Conservation (phyloP, 2,797 vertebrate species). For the Oreochromis grahami region DNA sequence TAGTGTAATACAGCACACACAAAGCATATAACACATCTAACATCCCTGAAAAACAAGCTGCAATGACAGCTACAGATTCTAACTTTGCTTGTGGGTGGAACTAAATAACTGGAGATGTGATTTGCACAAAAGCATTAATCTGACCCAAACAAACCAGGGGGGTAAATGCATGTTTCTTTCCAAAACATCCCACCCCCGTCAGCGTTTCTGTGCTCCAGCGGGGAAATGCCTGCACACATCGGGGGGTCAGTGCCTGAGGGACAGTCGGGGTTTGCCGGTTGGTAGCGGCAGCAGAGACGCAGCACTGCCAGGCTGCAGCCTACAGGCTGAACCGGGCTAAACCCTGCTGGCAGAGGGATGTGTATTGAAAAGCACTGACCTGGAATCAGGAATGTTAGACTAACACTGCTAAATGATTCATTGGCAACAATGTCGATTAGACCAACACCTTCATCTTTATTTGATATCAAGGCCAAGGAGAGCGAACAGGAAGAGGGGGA, state of each 20-base stretch:
- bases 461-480: conserved; percentile 49
- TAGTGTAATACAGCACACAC: not conserved
- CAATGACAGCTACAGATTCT: not conserved
- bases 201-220: conserved; percentile 23
- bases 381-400: conserved; percentile 68
- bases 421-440: conserved; percentile 65
- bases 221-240: conserved; percentile 24
- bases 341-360: conserved; percentile 48
- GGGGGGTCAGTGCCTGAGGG: conserved; percentile 47
- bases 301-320: conserved; percentile 35
- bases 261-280: conserved; percentile 24
- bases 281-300: conserved; percentile 24
- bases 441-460: conserved; percentile 68
- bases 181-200: not conserved
- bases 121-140: conserved; percentile 15
- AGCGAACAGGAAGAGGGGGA: not conserved
- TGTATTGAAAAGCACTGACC: conserved; percentile 60
- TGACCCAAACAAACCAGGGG: conserved; percentile 40
- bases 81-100: not conserved
- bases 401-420: conserved; percentile 73
- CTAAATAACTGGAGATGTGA: not conserved
- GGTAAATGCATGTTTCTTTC: conserved; percentile 33
- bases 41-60: not conserved
- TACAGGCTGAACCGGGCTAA: conserved; percentile 37
- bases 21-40: not conserved